phyloP scores from a whole-genome alignment of 92 coral and sea anemone species.

The Palythoa grandiflora region DNA sequence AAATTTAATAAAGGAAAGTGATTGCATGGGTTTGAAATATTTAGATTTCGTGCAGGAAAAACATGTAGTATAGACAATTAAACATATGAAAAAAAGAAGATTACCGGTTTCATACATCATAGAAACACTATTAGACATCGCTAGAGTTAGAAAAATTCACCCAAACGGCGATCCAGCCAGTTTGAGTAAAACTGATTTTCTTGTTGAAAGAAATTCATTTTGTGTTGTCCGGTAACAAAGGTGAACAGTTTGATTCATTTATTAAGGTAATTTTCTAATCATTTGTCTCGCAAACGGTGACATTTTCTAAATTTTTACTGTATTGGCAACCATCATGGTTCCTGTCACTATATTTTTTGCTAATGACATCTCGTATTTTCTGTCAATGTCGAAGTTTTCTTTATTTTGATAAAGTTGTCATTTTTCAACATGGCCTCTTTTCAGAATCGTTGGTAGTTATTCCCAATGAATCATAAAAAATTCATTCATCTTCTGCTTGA shows the following conservation, averaged over 20 bases:
- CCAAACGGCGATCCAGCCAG: neutral
- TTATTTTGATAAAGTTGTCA: neutral
- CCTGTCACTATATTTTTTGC: conserved; percentile 6
- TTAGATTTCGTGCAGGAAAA: conserved; percentile 27
- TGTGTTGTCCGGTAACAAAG: neutral
- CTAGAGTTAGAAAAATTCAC: neutral
- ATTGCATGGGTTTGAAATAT: conserved; percentile 2
- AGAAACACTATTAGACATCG: neutral
- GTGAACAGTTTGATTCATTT: neutral
- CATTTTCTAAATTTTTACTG: neutral
- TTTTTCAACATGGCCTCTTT: neutral
- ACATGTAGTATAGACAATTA: neutral
- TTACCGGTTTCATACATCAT: neutral
- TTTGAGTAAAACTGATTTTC: neutral
- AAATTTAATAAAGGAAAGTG: conserved; percentile 37
- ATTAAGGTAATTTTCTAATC: conserved; percentile 11
- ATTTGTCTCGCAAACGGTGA: conserved; percentile 13
- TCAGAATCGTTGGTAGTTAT: neutral
- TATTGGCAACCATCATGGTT: neutral
- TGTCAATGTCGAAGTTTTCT: conserved; percentile 12
- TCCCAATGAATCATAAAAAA: neutral
- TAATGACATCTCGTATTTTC: neutral
- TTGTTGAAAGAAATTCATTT: neutral
- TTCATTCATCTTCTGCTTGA: neutral
- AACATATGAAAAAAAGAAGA: neutral